Evolutionary conservation across 2,797 vertebrate genomes (phyloP).

Genomic region (Paguma larvata): DNA sequence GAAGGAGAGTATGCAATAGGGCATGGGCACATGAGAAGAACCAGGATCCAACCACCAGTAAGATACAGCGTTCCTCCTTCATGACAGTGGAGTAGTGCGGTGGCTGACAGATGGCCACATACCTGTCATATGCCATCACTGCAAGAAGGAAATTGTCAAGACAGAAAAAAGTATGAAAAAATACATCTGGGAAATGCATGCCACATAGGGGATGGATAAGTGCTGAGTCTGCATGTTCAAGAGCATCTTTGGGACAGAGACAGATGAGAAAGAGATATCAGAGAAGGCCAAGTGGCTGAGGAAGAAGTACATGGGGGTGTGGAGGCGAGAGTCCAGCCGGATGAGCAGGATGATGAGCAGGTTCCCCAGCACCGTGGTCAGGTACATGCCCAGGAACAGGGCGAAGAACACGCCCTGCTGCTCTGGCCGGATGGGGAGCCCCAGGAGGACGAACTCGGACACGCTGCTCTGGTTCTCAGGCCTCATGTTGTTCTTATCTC

Average conservation of each 20-base stretch:
- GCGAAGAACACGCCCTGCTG: background rate
- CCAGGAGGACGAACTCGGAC: background rate
- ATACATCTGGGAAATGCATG: conserved; percentile 53
- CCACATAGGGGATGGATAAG: background rate
- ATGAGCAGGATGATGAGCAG: background rate
- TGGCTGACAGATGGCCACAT: conserved; percentile 60
- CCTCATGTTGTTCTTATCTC: background rate
- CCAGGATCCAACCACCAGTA: background rate
- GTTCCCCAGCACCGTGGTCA: background rate
- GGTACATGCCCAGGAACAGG: background rate
- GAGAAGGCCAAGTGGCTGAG: conserved; percentile 56
- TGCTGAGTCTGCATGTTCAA: background rate
- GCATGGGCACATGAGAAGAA: background rate
- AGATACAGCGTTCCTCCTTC: background rate
- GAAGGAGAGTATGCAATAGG: background rate
- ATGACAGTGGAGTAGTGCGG: conserved; percentile 42
- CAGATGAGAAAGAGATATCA: conserved; percentile 54
- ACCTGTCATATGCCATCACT: conserved; percentile 74
- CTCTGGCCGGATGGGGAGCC: background rate
- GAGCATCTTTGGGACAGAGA: conserved; percentile 46
- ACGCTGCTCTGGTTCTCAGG: background rate
- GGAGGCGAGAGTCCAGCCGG: background rate
- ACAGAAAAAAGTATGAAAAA: conserved; percentile 64
- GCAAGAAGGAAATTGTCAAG: conserved; percentile 68
- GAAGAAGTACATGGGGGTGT: background rate